These are phyloP conservation scores for Pandion haliaetus DNA, from an alignment of 2,113 vertebrate species.

Conservation along the genomic window DNA sequence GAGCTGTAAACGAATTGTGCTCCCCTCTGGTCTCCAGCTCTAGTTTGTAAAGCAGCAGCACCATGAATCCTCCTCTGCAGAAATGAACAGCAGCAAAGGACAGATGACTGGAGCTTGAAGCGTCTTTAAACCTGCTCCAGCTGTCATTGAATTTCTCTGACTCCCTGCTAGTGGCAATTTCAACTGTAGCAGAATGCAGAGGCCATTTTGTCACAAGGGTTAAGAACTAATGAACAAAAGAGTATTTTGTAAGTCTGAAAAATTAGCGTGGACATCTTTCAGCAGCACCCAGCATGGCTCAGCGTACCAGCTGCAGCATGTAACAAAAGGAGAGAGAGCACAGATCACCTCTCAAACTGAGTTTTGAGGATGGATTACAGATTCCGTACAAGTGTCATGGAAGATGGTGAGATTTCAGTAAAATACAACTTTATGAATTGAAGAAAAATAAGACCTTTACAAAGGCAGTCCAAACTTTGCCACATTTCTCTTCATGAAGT, in stretches of 20 bases:
- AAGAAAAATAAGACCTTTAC: not conserved
- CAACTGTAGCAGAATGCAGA: not conserved
- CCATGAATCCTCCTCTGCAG: not conserved
- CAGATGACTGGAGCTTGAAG: not conserved
- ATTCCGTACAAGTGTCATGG: not conserved
- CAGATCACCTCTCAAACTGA: not conserved
- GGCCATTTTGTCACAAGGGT: not conserved
- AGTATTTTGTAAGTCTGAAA: not conserved
- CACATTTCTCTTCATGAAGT: not conserved
- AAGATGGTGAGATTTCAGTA: not conserved
- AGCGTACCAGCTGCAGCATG: not conserved
- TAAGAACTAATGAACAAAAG: not conserved
- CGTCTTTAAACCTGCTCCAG: not conserved
- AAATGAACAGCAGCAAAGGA: not conserved
- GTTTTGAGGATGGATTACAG: not conserved
- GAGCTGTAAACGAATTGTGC: not conserved
- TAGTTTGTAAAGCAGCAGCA: not conserved
- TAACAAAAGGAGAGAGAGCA: not conserved
- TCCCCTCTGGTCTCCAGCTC: not conserved
- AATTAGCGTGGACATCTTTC: not conserved
- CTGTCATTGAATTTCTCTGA: not conserved
- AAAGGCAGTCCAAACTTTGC: not conserved
- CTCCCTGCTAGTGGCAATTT: not conserved
- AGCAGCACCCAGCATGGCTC: not conserved
- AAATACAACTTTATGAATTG: not conserved